Evolutionary conservation across 2,888 invertebrate genomes (phyloP).

Genomic region (Torymus aiolomorphi): DNA sequence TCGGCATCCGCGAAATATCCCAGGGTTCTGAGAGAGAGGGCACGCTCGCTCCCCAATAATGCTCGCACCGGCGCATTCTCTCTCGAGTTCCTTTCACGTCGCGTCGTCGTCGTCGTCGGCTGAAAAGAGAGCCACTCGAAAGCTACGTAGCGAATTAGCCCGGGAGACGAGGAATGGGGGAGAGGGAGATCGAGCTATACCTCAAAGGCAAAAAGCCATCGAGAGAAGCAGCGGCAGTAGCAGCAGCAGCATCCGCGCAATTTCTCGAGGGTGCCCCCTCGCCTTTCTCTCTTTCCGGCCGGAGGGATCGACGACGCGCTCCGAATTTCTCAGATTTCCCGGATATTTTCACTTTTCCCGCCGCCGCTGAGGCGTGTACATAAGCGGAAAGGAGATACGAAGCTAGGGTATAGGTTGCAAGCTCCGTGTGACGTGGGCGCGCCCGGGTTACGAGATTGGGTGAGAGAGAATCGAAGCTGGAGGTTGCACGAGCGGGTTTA

Average conservation of each 20-base stretch:
- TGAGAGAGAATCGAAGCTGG: too few species aligned
- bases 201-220: conserved; percentile 35
- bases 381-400: too few species aligned
- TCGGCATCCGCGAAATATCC: too few species aligned
- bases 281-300: background rate
- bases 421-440: too few species aligned
- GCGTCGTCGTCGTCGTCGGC: background rate
- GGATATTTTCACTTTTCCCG: conserved; percentile 10
- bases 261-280: conserved; percentile 7
- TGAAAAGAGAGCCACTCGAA: conserved; percentile 23
- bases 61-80: too few species aligned
- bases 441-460: too few species aligned
- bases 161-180: too few species aligned
- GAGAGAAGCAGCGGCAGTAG: background rate
- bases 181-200: background rate
- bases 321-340: conserved; percentile 49
- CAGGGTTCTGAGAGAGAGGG: too few species aligned
- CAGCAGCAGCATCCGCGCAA: conserved; percentile 29
- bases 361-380: background rate
- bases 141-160: conserved; percentile 34
- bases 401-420: too few species aligned
- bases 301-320: conserved; percentile 26
- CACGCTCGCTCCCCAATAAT: too few species aligned
- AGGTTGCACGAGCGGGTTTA: too few species aligned
- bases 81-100: too few species aligned